Conservation (phyloP, 2,888 invertebrate species). For the Craniophora ligustri region DNA sequence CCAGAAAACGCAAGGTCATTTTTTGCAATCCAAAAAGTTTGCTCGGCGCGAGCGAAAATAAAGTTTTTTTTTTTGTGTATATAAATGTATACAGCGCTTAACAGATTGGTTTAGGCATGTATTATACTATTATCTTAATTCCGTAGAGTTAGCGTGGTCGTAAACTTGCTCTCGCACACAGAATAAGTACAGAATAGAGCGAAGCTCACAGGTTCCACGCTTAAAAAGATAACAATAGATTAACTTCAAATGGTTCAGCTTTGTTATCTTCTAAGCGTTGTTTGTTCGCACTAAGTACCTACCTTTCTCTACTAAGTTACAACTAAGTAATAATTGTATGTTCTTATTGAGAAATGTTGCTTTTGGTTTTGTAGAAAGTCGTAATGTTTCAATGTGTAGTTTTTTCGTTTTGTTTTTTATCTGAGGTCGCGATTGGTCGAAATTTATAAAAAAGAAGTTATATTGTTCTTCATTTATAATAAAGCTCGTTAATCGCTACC, state of each 20-base stretch:
- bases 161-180: constrained; percentile 66
- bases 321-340: constrained; percentile 14
- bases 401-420: too few species aligned
- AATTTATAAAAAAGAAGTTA: too few species aligned
- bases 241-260: neutral
- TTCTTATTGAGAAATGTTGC: constrained; percentile 1
- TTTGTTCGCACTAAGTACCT: constrained; percentile 14
- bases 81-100: constrained; percentile 46
- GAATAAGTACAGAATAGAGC: constrained; percentile 59
- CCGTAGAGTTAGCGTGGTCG: constrained; percentile 64
- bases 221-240: constrained; percentile 23
- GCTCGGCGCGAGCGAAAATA: neutral
- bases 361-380: neutral
- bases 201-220: constrained; percentile 23
- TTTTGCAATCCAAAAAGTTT: neutral
- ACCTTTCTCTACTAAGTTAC: constrained; percentile 5
- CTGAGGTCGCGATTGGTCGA: too few species aligned
- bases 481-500: too few species aligned
- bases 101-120: constrained; percentile 55
- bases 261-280: constrained; percentile 26
- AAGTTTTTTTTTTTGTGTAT: neutral
- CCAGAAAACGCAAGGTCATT: too few species aligned
- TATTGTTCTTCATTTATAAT: too few species aligned
- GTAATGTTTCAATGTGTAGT: too few species aligned
- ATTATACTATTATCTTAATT: constrained; percentile 68